Evolutionary conservation across 30 jellyfish, hydroid and myxozoan species (phyloP), one percentile per base, ranked within the genome.

Genomic region (Calvadosia cruxmelitensis): DNA sequence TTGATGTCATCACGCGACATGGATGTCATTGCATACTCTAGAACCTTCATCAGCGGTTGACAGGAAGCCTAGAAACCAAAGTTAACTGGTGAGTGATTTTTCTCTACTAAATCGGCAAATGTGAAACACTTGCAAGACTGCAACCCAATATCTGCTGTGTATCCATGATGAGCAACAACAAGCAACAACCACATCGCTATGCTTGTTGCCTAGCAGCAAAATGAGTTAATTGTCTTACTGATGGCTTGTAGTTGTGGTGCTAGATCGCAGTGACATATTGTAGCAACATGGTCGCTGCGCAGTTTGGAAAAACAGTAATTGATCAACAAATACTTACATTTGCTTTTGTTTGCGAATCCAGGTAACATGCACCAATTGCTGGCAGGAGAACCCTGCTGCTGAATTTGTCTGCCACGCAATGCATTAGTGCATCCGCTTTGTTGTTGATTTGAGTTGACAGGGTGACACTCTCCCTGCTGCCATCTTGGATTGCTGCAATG

Each of bases 371-470:
- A 25, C 64, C 84, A 50, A 80, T 48, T 3, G 94, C 93, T 2
- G 94, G 95, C 49, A 80, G 51, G 3, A 89, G 66, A 65, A 89
- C 79, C 35, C 98, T 71, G 20, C 93, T 81, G 1, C 76, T 34
- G 30, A 89, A 33, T 24, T 52, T 27, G 68, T 53, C 25, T 25
- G 93, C 94, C 31, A 82, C 27, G 31, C 69, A 73, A 50, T 52
- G 64, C 26, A 82, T 75, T 13, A 89, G 64, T 49, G 68, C 5
- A 3, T 33, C 33, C n/a, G 66, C 78, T 61, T 76, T 81, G 25
- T 64, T 67, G 53, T 12, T 63, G 26, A 79, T 53, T 64, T 76
- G 91, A 3, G 65, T 53, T 50, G 69, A 50, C 1, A 53, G 53
- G 0, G 75, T 31, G 52, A 76, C 49, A 2, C 16, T 49, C 23